phyloP scores from a whole-genome alignment of 2,113 vertebrate genomes.

The Nothobranchius kuhntae region DNA sequence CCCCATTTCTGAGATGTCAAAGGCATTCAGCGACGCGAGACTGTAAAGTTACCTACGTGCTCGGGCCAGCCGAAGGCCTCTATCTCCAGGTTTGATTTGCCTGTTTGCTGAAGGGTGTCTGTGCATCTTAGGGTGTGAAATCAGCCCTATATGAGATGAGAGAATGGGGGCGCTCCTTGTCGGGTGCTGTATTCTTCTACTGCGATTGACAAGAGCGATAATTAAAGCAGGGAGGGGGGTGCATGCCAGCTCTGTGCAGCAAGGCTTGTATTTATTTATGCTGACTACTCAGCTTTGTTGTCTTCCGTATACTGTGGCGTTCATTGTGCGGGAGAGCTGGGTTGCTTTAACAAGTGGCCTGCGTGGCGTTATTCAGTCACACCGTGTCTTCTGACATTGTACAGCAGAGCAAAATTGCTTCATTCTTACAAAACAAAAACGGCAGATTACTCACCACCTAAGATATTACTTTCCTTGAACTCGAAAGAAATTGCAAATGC shows the following conservation, averaged over 20 bases:
- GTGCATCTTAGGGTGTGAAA: slow-evolving; percentile 69
- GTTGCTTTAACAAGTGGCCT: slow-evolving; percentile 49
- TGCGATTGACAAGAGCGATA: slow-evolving; percentile 77
- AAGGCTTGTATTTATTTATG: slow-evolving; percentile 69
- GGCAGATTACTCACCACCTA: slow-evolving; percentile 28
- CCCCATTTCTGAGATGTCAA: slow-evolving; percentile 72
- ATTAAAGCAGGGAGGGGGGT: slow-evolving; percentile 75
- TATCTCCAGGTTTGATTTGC: slow-evolving; percentile 59
- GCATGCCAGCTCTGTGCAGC: slow-evolving; percentile 58
- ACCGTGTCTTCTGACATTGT: slow-evolving; percentile 21
- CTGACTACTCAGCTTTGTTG: slow-evolving; percentile 64
- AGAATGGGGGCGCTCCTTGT: slow-evolving; percentile 67
- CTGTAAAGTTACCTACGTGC: slow-evolving; percentile 68
- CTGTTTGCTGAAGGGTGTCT: slow-evolving; percentile 73
- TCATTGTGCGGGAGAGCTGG: slow-evolving; percentile 52
- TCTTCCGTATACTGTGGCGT: slow-evolving; percentile 41
- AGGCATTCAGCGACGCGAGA: slow-evolving; percentile 58
- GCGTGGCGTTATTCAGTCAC: slow-evolving; percentile 28
- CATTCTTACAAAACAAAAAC: slow-evolving; percentile 48
- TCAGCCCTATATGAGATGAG: slow-evolving; percentile 55
- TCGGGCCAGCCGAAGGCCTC: slow-evolving; percentile 65
- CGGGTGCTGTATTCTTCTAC: slow-evolving; percentile 71
- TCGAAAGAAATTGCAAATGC: slow-evolving; percentile 37
- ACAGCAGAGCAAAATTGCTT: slow-evolving; percentile 22
- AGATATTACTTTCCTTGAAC: slow-evolving; percentile 35